Base-by-base conservation (phyloP, 2,888 invertebrate genomes). In the Synergus umbraculus region DNA sequence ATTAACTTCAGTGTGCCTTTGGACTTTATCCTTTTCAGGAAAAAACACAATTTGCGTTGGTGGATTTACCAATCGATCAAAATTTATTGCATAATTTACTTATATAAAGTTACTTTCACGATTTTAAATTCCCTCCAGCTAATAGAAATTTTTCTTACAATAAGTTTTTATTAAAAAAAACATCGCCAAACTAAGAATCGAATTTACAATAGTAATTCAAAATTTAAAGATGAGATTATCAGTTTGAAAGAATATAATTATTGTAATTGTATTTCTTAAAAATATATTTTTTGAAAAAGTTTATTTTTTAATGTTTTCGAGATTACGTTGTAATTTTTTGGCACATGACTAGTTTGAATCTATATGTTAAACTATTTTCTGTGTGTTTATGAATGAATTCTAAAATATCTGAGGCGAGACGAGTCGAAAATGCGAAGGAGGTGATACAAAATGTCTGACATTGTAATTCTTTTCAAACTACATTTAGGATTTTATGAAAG, bases 41-140 rank as follows among this genome's bases (percentile, higher is more conserved):
- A 66, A 66, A 67, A 66, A 66, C 15, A 15, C 66, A 66, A 66
- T 66, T 66, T 54, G n/a, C 15, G 49, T 54, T 54, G 12, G 49
- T 0, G 12, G 5, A 54, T 5, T 5, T 15, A 44, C 10, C 44
- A 44, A 44, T 44, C 10, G 44, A 44, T 44, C 10, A 44, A 10
- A 9, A 10, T 44, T 44, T 44, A 10, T 10, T 44, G 44, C 44
- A 44, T 44, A 44, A 44, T 10, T 44, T 44, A 2, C 44, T 44
- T 44, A 44, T 44, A 37, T 37, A 37, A 37, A 37, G 37, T 37
- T 37, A 37, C 37, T 37, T 37, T 37, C 37, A 37, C 37, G 37
- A 37, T 7, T 37, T 37, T 5, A 37, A 37, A 37, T 37, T 37
- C 4, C 5, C 37, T 37, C 3, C 37, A 37, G 5, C 5, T 37